Evolutionary conservation across 1,140 invertebrate genomes (phyloP).

Genomic region (Drosophila dunni): DNA sequence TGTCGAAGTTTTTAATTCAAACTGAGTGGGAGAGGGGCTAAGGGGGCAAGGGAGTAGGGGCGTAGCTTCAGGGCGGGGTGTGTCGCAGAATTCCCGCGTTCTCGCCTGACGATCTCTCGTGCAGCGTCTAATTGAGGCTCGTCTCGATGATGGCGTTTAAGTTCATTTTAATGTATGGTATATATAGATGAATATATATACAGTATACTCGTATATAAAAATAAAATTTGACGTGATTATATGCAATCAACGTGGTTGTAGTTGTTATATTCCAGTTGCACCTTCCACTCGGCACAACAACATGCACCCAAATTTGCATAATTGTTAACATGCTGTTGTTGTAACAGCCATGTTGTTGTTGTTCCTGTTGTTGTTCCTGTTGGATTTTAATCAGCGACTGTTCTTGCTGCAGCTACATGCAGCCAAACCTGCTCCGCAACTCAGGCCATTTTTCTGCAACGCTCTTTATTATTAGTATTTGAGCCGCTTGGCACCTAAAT

Average conservation of each 20-base stretch:
- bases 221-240: slow-evolving; percentile 72
- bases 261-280: slow-evolving; percentile 34
- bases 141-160: slow-evolving; percentile 71
- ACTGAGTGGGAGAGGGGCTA: not conserved
- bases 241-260: slow-evolving; percentile 61
- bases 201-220: not conserved
- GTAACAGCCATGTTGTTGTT: slow-evolving; percentile 52
- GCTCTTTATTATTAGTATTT: slow-evolving; percentile 58
- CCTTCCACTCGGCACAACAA: slow-evolving; percentile 49
- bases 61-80: slow-evolving; percentile 19
- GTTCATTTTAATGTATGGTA: slow-evolving; percentile 68
- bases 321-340: slow-evolving; percentile 80
- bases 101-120: slow-evolving; percentile 52
- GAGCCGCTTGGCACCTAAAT: slow-evolving; percentile 70
- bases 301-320: slow-evolving; percentile 81
- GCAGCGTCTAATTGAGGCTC: slow-evolving; percentile 46
- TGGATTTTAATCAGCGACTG: slow-evolving; percentile 73
- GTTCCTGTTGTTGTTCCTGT: slow-evolving; percentile 34
- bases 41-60: not conserved
- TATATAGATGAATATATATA: slow-evolving; percentile 38
- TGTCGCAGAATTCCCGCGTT: slow-evolving; percentile 68
- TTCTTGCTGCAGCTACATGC: slow-evolving; percentile 37
- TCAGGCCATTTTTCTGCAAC: slow-evolving; percentile 17
- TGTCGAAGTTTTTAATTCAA: not conserved
- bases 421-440: slow-evolving; percentile 22